Evolutionary conservation across 2,888 invertebrate species (phyloP).

Genomic region (Rhyacophila evoluta): DNA sequence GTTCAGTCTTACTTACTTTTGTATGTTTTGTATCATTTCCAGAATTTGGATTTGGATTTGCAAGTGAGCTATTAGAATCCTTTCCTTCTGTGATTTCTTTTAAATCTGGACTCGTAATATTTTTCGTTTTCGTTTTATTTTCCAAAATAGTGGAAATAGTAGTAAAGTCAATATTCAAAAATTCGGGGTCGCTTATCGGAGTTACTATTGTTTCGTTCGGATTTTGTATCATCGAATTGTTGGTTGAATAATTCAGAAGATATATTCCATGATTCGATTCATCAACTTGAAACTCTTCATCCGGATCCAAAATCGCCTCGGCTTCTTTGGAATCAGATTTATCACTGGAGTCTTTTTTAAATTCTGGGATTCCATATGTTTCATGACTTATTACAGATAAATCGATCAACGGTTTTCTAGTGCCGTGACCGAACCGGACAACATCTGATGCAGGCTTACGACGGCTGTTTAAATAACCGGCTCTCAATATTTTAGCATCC

Average conservation of each 20-base stretch:
- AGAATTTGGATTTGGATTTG: not conserved
- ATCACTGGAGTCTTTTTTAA: slow-evolving; percentile 56
- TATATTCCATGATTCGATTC: slow-evolving; percentile 70
- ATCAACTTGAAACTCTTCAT: slow-evolving; percentile 70
- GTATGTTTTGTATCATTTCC: not conserved
- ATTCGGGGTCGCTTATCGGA: slow-evolving; percentile 28
- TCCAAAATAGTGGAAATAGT: slow-evolving; percentile 30
- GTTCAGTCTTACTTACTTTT: not conserved
- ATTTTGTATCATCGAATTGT: slow-evolving; percentile 57
- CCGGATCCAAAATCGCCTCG: slow-evolving; percentile 66
- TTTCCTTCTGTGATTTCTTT: slow-evolving; percentile 13
- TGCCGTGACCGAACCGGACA: slow-evolving; percentile 49
- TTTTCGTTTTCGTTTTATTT: not conserved
- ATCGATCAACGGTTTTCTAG: slow-evolving; percentile 53
- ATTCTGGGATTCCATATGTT: slow-evolving; percentile 55
- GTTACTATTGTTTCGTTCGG: slow-evolving; percentile 34
- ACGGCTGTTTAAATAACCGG: slow-evolving; percentile 64
- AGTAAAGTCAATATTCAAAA: slow-evolving; percentile 31
- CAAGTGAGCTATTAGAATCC: not conserved
- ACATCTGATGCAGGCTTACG: slow-evolving; percentile 60
- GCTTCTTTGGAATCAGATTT: slow-evolving; percentile 60
- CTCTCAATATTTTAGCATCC: slow-evolving; percentile 57
- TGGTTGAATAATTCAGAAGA: slow-evolving; percentile 67
- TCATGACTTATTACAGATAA: slow-evolving; percentile 57
- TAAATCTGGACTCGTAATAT: not conserved